Percentiles rank a stretch among this genome's conserved stretches.
phyloP scores from a whole-genome alignment of 2,888 invertebrate species.

The Leptinotarsa juncta region DNA sequence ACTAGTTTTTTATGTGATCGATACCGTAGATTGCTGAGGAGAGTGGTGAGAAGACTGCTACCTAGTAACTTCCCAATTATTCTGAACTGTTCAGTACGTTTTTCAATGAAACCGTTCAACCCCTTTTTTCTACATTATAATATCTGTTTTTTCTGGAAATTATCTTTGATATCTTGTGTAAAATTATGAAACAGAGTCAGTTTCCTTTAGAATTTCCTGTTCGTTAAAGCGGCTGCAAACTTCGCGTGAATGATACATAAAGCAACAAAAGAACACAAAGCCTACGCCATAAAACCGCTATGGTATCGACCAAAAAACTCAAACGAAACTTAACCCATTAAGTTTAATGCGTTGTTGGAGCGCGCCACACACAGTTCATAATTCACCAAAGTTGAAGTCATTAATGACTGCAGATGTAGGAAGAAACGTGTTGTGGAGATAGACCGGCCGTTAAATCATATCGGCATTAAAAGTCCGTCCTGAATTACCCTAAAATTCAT shows the following conservation, averaged over 20 bases:
- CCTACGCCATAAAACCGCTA: slow-evolving; percentile 1
- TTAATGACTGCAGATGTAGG: slow-evolving; percentile 41
- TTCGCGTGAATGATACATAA: background rate
- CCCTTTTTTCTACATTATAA: no score
- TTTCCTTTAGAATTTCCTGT: no score
- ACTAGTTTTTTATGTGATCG: no score
- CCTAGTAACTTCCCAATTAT: no score
- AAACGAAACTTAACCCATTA: slow-evolving; percentile 29
- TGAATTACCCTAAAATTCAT: slow-evolving; percentile 35
- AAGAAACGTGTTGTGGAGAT: slow-evolving; percentile 33
- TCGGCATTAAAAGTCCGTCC: slow-evolving; percentile 33
- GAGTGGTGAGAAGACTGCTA: no score
- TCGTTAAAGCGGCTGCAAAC: background rate
- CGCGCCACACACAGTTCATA: slow-evolving; percentile 26
- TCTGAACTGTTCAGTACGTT: no score
- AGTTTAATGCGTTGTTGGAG: slow-evolving; percentile 23
- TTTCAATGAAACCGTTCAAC: no score
- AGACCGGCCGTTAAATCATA: slow-evolving; percentile 34
- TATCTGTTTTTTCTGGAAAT: no score
- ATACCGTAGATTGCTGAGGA: no score
- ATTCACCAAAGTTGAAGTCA: slow-evolving; percentile 27
- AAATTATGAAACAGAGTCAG: no score
- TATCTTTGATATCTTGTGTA: no score
- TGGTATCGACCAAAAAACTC: slow-evolving; percentile 13
- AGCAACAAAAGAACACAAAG: background rate